Evolutionary conservation across 64 coral and sea anemone genomes (phyloP).

Genomic region (Trachythela sp.): DNA sequence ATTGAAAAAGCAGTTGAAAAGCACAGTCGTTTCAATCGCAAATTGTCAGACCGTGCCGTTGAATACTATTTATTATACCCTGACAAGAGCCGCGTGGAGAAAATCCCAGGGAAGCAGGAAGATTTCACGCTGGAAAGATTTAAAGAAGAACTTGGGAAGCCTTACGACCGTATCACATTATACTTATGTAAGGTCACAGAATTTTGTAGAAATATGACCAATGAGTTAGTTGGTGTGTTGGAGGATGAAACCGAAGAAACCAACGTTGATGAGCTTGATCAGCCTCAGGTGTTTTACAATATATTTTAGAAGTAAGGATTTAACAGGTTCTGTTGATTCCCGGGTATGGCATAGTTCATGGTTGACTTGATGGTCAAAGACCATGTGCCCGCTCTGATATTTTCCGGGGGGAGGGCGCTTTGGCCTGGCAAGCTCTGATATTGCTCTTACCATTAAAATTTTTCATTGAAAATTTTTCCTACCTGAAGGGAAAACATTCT

Average conservation of each 20-base stretch:
- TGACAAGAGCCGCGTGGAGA: constrained; percentile 3
- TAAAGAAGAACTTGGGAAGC: neutral
- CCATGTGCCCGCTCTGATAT: no score
- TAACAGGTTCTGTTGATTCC: no score
- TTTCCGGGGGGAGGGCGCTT: no score
- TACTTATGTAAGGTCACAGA: neutral
- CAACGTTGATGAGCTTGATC: neutral
- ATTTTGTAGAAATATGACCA: neutral
- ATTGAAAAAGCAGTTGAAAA: constrained; percentile 6
- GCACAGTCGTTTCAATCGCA: constrained; percentile 2
- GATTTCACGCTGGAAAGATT: neutral
- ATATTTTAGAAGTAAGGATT: no score
- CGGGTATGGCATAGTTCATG: no score
- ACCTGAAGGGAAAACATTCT: no score
- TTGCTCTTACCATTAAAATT: no score
- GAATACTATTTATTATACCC: neutral
- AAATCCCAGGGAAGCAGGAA: neutral
- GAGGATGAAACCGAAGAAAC: neutral
- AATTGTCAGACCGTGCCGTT: neutral
- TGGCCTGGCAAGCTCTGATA: no score
- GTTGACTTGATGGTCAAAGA: no score
- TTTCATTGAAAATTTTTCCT: no score
- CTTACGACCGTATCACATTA: constrained; percentile 8
- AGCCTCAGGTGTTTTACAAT: no score
- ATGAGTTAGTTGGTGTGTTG: neutral